phyloP scores from a whole-genome alignment of 2,797 vertebrate genomes.

The Typhlichthys eigenmanni region DNA sequence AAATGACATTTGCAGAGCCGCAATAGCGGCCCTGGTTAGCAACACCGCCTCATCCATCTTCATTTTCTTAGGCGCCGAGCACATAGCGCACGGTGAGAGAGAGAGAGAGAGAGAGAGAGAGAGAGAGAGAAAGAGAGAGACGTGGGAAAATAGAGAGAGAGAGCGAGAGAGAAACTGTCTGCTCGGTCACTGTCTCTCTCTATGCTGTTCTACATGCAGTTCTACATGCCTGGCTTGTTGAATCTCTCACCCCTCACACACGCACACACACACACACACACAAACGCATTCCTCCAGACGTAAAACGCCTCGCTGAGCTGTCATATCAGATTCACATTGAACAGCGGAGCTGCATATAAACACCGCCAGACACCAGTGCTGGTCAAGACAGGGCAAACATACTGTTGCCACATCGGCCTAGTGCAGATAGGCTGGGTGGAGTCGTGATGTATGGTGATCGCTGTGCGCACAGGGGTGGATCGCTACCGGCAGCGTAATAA shows the following conservation, averaged over 20 bases:
- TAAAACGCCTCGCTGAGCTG: constrained; percentile 34
- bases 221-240: constrained; percentile 26
- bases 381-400: constrained; percentile 1
- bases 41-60: constrained; percentile 67
- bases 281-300: constrained; percentile 11
- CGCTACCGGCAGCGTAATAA: too few species aligned
- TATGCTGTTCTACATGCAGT: constrained; percentile 18
- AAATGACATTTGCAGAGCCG: constrained; percentile 52
- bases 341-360: neutral
- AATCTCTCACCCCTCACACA: constrained; percentile 23
- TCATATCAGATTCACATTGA: constrained; percentile 16
- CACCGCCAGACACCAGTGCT: neutral
- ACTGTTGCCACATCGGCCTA: too few species aligned
- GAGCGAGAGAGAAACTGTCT: neutral
- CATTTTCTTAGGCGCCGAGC: constrained; percentile 54
- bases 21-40: constrained; percentile 38
- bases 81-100: neutral
- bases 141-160: constrained; percentile 19
- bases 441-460: too few species aligned
- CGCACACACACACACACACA: constrained; percentile 10
- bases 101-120: neutral
- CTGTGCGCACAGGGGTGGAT: too few species aligned
- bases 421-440: too few species aligned
- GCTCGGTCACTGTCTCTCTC: constrained; percentile 5
- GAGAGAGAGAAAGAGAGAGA: constrained; percentile 6